Base-by-base conservation (phyloP, 2,113 vertebrate genomes). In the Atherinomorus stipes region DNA sequence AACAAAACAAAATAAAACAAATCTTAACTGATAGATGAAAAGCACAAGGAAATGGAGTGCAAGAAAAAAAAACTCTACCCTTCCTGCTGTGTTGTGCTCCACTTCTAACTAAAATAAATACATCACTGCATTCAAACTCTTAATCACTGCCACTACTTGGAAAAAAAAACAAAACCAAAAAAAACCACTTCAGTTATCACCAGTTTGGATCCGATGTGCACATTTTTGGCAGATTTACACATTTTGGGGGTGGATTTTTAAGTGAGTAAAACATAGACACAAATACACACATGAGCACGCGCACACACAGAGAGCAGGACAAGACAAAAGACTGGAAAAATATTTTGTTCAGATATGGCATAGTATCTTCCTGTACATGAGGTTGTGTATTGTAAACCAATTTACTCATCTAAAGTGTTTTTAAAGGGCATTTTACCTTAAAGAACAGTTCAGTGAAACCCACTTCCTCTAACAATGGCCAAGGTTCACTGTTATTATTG, bases 331-430 rank as follows among this genome's bases (percentile, higher is more conserved):
- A 62, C 71, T 62, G 68, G 56, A 57, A 76, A 78, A 81, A 78
- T 66, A 68, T 71, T 88, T 91, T 92, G 85, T 91, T 92, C 87
- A 77, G 80, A 90, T 92, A 93, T 93, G 92, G 92, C 91, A 83
- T 83, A 85, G 86, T 72, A 80, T 87, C 84, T 84, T 81, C 81
- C 92, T 92, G 87, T 92, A 92, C 92, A 93, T 89, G 92, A 94
- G 92, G 92, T 93, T 91, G 69, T 89, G 76, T 83, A 85, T 90
- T 90, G 89, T 92, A 91, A 92, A 92, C 86, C 52, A 71, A 7
- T 78, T 74, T 72, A 34, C 66, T 85, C 72, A 65, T 84, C 67
- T 79, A 68, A 85, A 88, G 80, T 90, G 85, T 78, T 79, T 85
- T 88, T 89, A 89, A 89, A 89, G 88, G 76, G 85, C 58, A 64